These are phyloP conservation scores for Megaceryle maxima DNA, from an alignment of 2,113 vertebrate species.

Conservation along the genomic window DNA sequence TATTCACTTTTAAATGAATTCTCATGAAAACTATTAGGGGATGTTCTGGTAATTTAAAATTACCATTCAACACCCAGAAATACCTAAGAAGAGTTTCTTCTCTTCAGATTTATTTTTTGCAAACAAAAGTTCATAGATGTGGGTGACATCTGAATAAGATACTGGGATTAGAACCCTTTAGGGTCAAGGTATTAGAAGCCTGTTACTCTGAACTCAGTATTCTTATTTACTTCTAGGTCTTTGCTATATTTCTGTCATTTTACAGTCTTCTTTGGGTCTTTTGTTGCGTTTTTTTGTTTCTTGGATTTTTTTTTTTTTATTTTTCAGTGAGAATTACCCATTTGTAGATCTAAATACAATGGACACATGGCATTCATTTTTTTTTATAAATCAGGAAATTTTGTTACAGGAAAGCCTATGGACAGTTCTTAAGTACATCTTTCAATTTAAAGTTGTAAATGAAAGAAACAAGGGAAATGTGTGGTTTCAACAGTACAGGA, in stretches of 20 bases:
- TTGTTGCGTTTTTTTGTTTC: too few species aligned
- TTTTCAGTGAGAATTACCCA: background rate
- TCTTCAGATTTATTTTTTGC: background rate
- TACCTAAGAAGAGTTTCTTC: background rate
- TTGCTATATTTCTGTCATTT: background rate
- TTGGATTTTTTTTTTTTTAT: background rate
- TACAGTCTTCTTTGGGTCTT: background rate
- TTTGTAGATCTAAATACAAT: background rate
- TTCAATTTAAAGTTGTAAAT: background rate
- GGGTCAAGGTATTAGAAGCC: background rate
- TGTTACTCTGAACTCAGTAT: background rate
- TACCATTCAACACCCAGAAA: background rate
- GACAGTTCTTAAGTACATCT: background rate
- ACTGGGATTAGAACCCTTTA: background rate
- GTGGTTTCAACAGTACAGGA: background rate
- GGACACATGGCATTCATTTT: background rate
- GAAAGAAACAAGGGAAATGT: background rate
- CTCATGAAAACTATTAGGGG: background rate
- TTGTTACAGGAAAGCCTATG: background rate
- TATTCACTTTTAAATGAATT: background rate
- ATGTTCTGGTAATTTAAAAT: background rate
- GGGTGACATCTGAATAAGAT: background rate
- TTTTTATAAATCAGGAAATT: background rate
- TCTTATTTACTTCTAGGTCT: background rate
- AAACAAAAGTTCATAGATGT: background rate